Base-by-base conservation (phyloP, 2,113 vertebrate genomes). In the Lathamus discolor region DNA sequence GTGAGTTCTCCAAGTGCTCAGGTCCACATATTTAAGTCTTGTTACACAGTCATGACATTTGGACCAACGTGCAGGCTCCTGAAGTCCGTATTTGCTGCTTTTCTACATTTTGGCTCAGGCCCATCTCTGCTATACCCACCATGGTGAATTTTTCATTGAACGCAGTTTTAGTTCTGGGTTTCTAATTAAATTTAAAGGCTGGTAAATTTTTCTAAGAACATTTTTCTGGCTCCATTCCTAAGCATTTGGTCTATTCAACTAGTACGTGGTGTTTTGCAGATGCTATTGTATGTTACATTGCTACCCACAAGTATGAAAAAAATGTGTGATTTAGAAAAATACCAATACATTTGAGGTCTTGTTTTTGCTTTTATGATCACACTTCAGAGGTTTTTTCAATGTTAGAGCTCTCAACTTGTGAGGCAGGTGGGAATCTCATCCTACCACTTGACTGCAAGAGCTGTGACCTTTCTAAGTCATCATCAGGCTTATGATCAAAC, bases 131-230 rank as follows among this genome's bases (percentile, higher is more conserved):
- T 72, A 8, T 68, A 74, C 44, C 52, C 64, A 82, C 35, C 62
- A 41, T 17, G n/a, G 81, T 78, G 84, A 92, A 87, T 85, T 68
- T 76, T 91, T 79, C 82, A 73, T 79, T 61, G 83, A 95, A 85
- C n/a, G 46, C 44, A 39, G 25, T 83, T 82, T 94, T 87, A 92
- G 66, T 83, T 94, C 86, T 89, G 89, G 74, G 85, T 82, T 73
- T 92, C 48, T 89, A 95, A 95, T 94, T 96, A 94, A 95, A 92
- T 84, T 89, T 91, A 91, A 85, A 67, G 75, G 81, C 62, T 93
- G 78, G 81, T 91, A 95, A 87, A 84, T 94, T 92, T 89, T 93
- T 29, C 91, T 92, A 54, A 69, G 78, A 95, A 92, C 78, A 68
- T 87, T 95, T 91, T 95, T 72, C 78, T 95, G 91, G 93, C 94